A percentile compares a stretch with the other conserved stretches of the same genome.
phyloP scores from a whole-genome alignment of 2,797 vertebrate species.

The Sitta carolinensis region DNA sequence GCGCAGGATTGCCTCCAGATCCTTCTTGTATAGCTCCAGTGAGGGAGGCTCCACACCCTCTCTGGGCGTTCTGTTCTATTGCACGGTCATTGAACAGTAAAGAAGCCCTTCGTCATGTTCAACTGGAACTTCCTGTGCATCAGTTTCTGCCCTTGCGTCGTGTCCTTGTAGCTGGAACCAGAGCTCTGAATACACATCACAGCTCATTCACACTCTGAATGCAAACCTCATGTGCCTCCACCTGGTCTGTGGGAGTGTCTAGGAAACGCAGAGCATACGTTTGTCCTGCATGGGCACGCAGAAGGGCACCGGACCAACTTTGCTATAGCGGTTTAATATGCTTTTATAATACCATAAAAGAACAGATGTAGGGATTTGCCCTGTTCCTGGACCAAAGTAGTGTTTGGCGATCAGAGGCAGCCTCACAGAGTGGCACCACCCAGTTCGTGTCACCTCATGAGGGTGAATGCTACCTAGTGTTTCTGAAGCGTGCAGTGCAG shows the following conservation, averaged over 20 bases:
- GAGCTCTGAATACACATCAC: not conserved
- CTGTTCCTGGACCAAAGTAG: not conserved
- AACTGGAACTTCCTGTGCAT: not conserved
- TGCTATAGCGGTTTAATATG: not conserved
- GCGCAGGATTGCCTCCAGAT: not conserved
- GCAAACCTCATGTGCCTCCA: not conserved
- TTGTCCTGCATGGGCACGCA: not conserved
- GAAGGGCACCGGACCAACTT: not conserved
- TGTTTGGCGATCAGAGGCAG: not conserved
- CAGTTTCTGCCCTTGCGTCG: not conserved
- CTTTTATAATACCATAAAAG: not conserved
- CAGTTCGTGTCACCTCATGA: not conserved
- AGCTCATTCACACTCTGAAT: not conserved
- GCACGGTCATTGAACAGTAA: not conserved
- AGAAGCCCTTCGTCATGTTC: not conserved
- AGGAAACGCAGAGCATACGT: not conserved
- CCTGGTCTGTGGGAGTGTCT: not conserved
- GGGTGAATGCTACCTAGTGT: not conserved
- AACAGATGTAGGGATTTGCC: not conserved
- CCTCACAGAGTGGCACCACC: not conserved
- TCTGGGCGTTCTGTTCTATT: not conserved
- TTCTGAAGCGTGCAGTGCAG: accelerated
- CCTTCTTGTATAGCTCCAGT: not conserved
- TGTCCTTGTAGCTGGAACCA: not conserved
- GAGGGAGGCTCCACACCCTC: not conserved